Evolutionary conservation across 2,797 vertebrate genomes (phyloP).

Genomic region (Tapirus indicus): DNA sequence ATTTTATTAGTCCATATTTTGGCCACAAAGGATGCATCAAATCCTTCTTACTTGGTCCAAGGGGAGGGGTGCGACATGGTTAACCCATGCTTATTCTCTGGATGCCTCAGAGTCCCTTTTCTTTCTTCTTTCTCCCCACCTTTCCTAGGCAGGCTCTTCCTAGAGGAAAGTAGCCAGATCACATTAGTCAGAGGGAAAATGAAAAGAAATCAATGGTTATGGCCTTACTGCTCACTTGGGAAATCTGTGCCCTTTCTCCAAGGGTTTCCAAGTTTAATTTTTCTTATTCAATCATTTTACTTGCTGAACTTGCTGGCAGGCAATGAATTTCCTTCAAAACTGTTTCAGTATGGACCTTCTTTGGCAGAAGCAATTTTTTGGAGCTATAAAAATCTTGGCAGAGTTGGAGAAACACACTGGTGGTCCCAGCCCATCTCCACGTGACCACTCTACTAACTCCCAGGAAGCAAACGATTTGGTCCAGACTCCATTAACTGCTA

Average conservation of each 20-base stretch:
- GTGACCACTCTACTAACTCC: background rate
- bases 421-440: background rate
- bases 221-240: background rate
- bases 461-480: background rate
- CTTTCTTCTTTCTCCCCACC: background rate
- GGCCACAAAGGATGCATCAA: background rate
- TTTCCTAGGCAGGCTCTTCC: background rate
- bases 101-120: too few relatives aligned
- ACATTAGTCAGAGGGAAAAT: background rate
- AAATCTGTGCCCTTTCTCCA: background rate
- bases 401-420: background rate
- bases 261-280: background rate
- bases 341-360: background rate
- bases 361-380: conserved; percentile 22
- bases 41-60: background rate
- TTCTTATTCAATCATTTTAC: background rate
- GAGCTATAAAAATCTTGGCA: conserved; percentile 65
- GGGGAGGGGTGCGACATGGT: background rate
- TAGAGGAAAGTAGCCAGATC: background rate
- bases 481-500: background rate
- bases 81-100: too few relatives aligned
- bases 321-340: conserved; percentile 27
- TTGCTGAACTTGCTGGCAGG: background rate
- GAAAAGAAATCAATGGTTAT: background rate
- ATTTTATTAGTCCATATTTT: background rate